phyloP scores from a whole-genome alignment of 2,888 invertebrate species.

The Ctenicera cuprea region DNA sequence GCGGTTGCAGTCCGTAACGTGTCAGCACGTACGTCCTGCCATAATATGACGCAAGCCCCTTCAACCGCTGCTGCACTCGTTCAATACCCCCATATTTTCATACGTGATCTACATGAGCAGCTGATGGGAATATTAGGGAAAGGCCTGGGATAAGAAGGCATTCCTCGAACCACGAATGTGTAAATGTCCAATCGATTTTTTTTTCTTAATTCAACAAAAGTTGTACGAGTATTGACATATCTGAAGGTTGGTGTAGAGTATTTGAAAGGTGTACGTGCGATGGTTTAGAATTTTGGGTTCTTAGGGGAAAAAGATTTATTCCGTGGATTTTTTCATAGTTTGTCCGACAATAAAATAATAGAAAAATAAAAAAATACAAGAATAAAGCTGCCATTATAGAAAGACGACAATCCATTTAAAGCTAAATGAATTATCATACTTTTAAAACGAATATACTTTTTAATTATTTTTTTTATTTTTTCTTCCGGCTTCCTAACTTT shows the following conservation, averaged over 20 bases:
- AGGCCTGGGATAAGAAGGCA: constrained; percentile 26
- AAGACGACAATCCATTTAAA: no score
- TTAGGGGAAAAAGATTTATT: no score
- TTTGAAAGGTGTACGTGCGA: neutral
- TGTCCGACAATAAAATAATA: no score
- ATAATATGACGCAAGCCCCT: constrained; percentile 31
- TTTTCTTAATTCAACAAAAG: constrained; percentile 13
- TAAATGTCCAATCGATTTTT: constrained; percentile 22
- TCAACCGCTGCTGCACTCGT: constrained; percentile 33
- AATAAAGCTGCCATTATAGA: no score
- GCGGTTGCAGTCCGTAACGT: constrained; percentile 33
- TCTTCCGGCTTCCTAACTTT: no score
- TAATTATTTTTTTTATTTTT: no score
- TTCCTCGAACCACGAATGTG: neutral
- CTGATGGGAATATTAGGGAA: constrained; percentile 29
- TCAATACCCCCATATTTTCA: constrained; percentile 37
- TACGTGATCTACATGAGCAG: constrained; percentile 48
- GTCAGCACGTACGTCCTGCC: constrained; percentile 37
- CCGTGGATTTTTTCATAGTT: no score
- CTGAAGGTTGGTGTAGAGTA: constrained; percentile 2
- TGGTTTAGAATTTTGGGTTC: neutral
- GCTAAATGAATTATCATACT: no score
- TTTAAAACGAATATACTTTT: no score
- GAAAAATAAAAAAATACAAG: no score
- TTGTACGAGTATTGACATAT: neutral